Conservation (phyloP, 2,888 invertebrate species). For the Nymphalis polychloros region DNA sequence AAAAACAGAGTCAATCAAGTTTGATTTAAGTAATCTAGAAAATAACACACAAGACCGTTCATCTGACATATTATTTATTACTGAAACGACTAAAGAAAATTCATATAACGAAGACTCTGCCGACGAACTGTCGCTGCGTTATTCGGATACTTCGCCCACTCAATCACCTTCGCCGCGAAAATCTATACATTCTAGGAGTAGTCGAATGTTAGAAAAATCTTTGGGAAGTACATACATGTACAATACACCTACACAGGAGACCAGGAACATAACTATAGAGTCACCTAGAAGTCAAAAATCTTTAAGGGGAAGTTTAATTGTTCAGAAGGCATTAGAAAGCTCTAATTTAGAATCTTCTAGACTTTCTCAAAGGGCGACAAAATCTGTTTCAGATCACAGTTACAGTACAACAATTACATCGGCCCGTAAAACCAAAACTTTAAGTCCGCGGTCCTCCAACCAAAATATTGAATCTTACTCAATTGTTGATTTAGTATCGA, state of each 20-base stretch:
- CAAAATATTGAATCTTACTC: conserved; percentile 62
- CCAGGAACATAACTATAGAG: conserved; percentile 38
- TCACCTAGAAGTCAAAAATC: conserved; percentile 48
- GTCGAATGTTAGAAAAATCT: conserved; percentile 50
- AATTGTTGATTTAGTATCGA: conserved; percentile 67
- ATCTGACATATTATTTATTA: conserved; percentile 41
- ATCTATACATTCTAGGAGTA: conserved; percentile 55
- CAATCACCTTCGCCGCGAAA: conserved; percentile 53
- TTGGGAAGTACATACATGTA: conserved; percentile 40
- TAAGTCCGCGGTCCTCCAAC: conserved; percentile 46
- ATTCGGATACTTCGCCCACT: conserved; percentile 50
- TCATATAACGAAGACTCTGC: conserved; percentile 38
- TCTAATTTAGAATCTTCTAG: conserved; percentile 29
- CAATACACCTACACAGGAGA: conserved; percentile 27
- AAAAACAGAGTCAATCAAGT: conserved; percentile 70
- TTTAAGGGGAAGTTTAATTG: conserved; percentile 48
- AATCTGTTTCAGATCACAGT: conserved; percentile 42
- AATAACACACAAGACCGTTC: conserved; percentile 31
- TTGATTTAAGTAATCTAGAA: conserved; percentile 69
- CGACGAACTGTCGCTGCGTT: conserved; percentile 53
- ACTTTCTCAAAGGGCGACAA: conserved; percentile 38
- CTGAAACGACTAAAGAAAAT: conserved; percentile 36
- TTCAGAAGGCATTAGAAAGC: conserved; percentile 50
- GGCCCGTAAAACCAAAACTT: conserved; percentile 46
- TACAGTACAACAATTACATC: conserved; percentile 43